Evolutionary conservation across 2,113 vertebrate species (phyloP), one percentile per base, ranked within the genome.

Genomic region (Amazona vittata): DNA sequence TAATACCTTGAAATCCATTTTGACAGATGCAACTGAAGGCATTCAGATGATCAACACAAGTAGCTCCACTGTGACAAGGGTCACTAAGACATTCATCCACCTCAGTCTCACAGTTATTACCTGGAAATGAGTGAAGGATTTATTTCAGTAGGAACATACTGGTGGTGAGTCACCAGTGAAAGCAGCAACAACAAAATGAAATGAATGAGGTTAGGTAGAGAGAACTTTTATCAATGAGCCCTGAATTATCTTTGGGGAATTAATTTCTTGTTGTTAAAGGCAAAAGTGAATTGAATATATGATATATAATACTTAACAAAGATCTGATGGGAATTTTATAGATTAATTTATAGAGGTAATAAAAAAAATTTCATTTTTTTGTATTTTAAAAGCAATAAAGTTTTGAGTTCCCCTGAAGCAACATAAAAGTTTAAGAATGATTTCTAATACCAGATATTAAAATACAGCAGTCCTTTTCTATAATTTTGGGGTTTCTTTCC

Each of bases 61-160:
- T 97, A 39, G 96, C 98, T 79, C 97, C 97, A 28, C 98, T 98
- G 90, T 47, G 93, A 95, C 98, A 98, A 77, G 98, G 98, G 76
- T 95, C 97, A 93, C 98, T 98, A 31, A 98, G 97, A 92, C 98
- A 98, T 95, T 98, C 98, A 86, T 98, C 95, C 83, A 98, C 98
- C 93, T 98, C 97, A 95, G 96, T 98, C 94, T 98, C 98, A 87
- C 98, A 99, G 78, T 97, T 97, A 95, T 97, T 95, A 95, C 98
- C 98, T 99, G 91, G 63, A 88, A 97, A 98, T 33, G 95, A 96
- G 83, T 25, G 35, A 82, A 97, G 62, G 10, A 81, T 80, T 95
- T 46, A 95, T 62, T 96, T 97, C 41, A 94, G 94, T 89, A 90
- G 81, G 83, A 93, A 81, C 11, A 41, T 28, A 20, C 22, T 44